Evolutionary conservation across 2,113 vertebrate species (phyloP), one percentile per base, ranked within the genome.

Genomic region (Gymnogyps californianus): DNA sequence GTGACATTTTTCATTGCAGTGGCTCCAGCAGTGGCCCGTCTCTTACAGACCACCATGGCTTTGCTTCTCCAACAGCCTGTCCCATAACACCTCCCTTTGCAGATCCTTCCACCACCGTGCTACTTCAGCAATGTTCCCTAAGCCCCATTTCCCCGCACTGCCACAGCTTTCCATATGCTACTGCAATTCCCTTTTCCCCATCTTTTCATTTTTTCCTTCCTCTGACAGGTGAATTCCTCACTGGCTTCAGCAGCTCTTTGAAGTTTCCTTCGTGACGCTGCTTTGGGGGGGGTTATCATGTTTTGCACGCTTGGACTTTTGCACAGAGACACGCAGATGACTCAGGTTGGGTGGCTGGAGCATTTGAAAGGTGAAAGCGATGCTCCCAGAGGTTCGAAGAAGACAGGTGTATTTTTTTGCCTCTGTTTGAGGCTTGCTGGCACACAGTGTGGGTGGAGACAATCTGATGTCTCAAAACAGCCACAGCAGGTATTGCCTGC

Each of bases 241-340:
- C 59, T 72, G 20, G 46, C 10, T 57, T 51, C 83, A 49, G 25
- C 13, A 40, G 9, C 34, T 58, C 71, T 29, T 40, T 34, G 51
- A 57, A 38, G 32, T 49, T 80, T 94, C 54, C 20, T 11, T 91
- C 3, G 2, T 1, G 13, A 22, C 67, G 72, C 54, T 11, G 3
- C 28, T 61, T 42, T 61, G 31, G 7, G 16, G 16, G 4, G 9
- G 11, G 4, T 36, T 40, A 1, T 0, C 0, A 2, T 55, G 47
- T 17, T 93, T n/a, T 64, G 25, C 14, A 13, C 2, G 0, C 22
- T n/a, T 15, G 55, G 80, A 42, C 40, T 80, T 62, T 6, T 26
- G 42, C 46, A 21, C 28, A 58, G 75, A 25, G 34, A 13, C 16
- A 3, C 0, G 7, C 25, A 52, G 65, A 26, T 26, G 55, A 9